Conservation (phyloP, 2,797 vertebrate species). For the Eptatretus atami region DNA sequence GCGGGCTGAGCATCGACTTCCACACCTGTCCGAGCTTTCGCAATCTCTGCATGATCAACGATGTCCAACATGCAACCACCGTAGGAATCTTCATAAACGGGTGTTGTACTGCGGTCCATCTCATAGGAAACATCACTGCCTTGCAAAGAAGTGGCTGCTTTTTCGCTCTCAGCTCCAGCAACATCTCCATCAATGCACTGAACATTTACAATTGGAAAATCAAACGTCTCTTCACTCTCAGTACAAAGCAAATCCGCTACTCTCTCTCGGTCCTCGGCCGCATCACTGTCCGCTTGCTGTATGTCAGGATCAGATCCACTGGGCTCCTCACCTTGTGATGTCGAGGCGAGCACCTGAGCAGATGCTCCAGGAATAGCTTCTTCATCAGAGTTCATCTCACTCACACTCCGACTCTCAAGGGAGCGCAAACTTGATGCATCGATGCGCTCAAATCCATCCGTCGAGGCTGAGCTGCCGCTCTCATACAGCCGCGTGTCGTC, state of each 20-base stretch:
- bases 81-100: not conserved
- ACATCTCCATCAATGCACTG: not conserved
- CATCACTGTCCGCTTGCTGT: not conserved
- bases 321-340: no score
- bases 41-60: no score
- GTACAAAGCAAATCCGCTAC: constrained; percentile 11
- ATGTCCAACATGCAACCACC: no score
- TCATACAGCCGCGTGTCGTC: constrained; percentile 33
- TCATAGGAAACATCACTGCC: constrained; percentile 1
- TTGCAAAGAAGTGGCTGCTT: not conserved
- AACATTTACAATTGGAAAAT: no score
- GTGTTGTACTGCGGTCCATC: constrained; percentile 1
- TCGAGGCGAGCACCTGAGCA: constrained; percentile 27
- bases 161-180: not conserved
- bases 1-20: no score
- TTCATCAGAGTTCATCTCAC: constrained; percentile 88
- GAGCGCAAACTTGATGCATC: constrained; percentile 91
- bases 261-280: not conserved
- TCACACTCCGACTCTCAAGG: constrained; percentile 73
- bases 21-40: no score
- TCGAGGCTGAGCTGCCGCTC: constrained; percentile 65
- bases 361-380: constrained; percentile 41
- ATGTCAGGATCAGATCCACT: not conserved
- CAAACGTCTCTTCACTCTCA: constrained; percentile 14
- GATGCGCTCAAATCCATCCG: constrained; percentile 84